Conservation (phyloP, 2,888 invertebrate species). For the Chrysolina americana region DNA sequence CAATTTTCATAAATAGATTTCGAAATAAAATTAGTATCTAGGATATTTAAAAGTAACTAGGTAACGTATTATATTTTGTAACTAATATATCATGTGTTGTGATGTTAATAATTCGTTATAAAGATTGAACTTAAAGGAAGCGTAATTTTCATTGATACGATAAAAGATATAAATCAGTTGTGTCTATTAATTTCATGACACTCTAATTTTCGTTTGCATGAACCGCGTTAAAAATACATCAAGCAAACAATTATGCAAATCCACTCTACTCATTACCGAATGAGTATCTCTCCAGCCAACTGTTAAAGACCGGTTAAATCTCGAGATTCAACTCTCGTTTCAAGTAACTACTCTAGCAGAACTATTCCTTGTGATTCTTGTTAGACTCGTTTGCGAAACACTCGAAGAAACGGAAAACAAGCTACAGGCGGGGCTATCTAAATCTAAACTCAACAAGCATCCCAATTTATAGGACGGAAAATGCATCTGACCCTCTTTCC, state of each 20-base stretch:
- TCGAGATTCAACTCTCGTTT: background rate
- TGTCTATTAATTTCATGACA: background rate
- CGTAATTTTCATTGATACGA: too few species aligned
- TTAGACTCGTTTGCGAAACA: background rate
- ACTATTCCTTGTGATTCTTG: background rate
- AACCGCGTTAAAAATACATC: background rate
- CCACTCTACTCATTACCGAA: background rate
- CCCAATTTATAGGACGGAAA: constrained; percentile 36
- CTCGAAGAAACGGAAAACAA: constrained; percentile 38
- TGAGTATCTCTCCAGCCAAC: constrained; percentile 2
- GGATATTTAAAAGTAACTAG: too few species aligned
- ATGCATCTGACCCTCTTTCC: constrained; percentile 39
- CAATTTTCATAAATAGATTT: too few species aligned
- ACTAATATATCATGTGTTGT: too few species aligned
- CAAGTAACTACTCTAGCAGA: background rate
- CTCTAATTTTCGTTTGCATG: background rate
- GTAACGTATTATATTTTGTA: too few species aligned
- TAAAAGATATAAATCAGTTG: too few species aligned
- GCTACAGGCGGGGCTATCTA: constrained; percentile 43
- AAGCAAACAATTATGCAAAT: constrained; percentile 12
- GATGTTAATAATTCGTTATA: too few species aligned
- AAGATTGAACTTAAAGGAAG: too few species aligned
- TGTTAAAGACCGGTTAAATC: constrained; percentile 6
- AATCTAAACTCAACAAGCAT: constrained; percentile 42
- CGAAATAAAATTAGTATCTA: too few species aligned